A percentile compares a stretch with the other conserved stretches of the same genome.
Evolutionary conservation across 2,113 vertebrate genomes (phyloP).

Genomic region (Danio rerio): DNA sequence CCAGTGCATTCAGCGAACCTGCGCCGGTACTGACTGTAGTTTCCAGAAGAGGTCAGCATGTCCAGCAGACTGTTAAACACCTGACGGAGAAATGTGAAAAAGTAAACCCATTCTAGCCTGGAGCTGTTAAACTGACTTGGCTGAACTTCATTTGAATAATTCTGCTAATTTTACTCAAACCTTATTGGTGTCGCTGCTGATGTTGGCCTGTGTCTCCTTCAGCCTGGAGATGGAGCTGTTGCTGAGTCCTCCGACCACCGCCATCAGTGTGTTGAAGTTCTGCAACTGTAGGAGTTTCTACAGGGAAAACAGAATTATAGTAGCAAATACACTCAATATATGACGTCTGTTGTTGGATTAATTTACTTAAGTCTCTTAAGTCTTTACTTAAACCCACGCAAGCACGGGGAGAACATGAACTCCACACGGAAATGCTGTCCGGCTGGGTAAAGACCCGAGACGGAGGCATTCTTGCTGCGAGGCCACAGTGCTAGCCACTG

Average conservation of each 20-base stretch:
- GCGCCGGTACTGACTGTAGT: conserved; percentile 89
- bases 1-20: conserved; percentile 83
- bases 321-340: too few species aligned
- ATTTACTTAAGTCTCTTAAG: too few species aligned
- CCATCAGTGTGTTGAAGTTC: conserved; percentile 95
- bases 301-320: neutral
- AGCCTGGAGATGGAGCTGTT: conserved; percentile 92
- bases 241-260: conserved; percentile 89
- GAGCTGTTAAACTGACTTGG: too few species aligned
- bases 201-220: conserved; percentile 85
- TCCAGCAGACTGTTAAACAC: conserved; percentile 81
- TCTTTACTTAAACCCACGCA: too few species aligned
- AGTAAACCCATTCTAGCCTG: too few species aligned
- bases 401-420: too few species aligned
- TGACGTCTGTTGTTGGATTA: too few species aligned
- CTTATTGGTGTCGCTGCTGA: conserved; percentile 86
- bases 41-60: conserved; percentile 86
- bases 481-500: too few species aligned
- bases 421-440: too few species aligned
- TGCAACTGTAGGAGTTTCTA: conserved; percentile 90
- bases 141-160: too few species aligned
- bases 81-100: conserved; percentile 63
- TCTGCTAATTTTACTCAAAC: conserved; percentile 60
- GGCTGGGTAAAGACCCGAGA: too few species aligned
- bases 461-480: too few species aligned